Conservation (phyloP, 2,113 vertebrate species). For the Hippolais icterina region DNA sequence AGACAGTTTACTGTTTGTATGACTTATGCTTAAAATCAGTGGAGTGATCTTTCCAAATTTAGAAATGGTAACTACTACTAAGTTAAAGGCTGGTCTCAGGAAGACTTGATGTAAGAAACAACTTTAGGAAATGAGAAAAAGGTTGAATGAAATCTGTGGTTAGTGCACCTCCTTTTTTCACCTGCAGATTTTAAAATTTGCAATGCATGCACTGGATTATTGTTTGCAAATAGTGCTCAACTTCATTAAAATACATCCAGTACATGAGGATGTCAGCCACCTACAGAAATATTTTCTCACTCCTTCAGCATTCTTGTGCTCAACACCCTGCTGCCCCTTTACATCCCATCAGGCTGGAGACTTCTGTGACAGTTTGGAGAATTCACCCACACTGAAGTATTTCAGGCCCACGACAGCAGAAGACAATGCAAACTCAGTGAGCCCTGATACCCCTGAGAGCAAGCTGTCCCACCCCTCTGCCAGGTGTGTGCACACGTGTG, state of each 20-base stretch:
- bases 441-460: accelerated
- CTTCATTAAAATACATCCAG: neutral
- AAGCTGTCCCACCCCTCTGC: neutral
- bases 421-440: neutral
- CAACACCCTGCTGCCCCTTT: neutral
- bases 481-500: neutral
- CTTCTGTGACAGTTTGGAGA: neutral
- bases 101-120: neutral
- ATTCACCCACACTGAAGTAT: neutral
- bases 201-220: neutral
- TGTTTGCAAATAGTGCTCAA: neutral
- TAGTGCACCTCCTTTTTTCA: neutral
- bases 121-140: neutral
- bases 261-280: neutral
- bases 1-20: neutral
- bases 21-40: neutral
- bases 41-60: neutral
- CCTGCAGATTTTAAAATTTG: neutral
- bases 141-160: neutral
- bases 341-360: neutral
- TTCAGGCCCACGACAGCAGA: neutral
- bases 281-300: slow-evolving; percentile 31
- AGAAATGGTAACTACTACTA: neutral
- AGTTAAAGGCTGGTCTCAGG: neutral
- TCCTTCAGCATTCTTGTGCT: slow-evolving; percentile 29